phyloP scores from a whole-genome alignment of 2,888 invertebrate species.

The Phortica magna region DNA sequence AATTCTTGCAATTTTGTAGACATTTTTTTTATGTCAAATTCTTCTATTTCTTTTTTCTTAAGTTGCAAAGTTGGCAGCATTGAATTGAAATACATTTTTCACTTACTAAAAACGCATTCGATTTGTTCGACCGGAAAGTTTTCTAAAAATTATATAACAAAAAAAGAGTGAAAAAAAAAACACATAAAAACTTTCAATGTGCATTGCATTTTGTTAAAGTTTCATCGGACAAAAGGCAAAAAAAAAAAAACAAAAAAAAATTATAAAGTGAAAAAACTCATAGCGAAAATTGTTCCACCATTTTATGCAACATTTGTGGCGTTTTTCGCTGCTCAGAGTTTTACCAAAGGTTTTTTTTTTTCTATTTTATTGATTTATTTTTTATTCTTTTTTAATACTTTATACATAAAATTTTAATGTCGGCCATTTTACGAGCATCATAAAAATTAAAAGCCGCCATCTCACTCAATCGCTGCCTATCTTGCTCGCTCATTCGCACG shows the following conservation, averaged over 20 bases:
- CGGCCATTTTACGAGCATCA: constrained; percentile 27
- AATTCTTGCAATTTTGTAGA: background rate
- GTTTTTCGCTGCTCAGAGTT: too few species aligned
- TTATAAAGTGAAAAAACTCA: too few species aligned
- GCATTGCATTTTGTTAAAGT: too few species aligned
- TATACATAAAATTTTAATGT: constrained; percentile 30
- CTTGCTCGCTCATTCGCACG: background rate
- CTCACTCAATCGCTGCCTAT: background rate
- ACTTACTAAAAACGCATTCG: background rate
- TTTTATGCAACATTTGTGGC: too few species aligned
- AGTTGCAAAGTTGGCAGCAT: background rate
- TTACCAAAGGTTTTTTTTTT: background rate
- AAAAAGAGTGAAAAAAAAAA: background rate
- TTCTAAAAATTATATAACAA: background rate
- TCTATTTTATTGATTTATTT: background rate
- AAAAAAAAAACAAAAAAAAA: too few species aligned
- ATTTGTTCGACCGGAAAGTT: background rate
- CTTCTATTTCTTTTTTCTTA: background rate
- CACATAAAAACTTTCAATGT: background rate
- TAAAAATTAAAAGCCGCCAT: constrained; percentile 29
- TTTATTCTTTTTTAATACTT: background rate
- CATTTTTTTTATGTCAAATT: background rate
- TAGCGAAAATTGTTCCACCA: too few species aligned
- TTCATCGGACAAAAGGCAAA: too few species aligned
- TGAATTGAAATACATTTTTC: background rate